A percentile compares a stretch with the other conserved stretches of the same genome.
phyloP scores from a whole-genome alignment of 2,113 vertebrate genomes.

The Bos indicus region DNA sequence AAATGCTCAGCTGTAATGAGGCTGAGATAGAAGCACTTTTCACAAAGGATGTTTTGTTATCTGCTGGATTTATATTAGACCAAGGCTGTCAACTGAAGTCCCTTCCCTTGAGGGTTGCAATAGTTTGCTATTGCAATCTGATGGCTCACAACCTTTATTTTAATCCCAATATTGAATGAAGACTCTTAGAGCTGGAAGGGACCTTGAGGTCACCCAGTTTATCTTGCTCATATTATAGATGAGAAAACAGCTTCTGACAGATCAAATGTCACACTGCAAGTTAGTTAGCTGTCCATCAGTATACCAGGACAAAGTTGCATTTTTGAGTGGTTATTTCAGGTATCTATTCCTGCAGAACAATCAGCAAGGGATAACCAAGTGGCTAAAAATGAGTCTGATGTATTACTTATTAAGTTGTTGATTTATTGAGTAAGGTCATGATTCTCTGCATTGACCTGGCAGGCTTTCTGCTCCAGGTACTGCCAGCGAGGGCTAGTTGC shows the following conservation, averaged over 20 bases:
- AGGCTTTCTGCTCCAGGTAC: accelerated
- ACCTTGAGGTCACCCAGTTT: not conserved
- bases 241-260: not conserved
- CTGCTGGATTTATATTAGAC: not conserved
- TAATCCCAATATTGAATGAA: not conserved
- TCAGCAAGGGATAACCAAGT: not conserved
- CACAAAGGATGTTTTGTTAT: not conserved
- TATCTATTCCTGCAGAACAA: not conserved
- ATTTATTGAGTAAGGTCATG: not conserved
- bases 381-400: not conserved
- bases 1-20: not conserved
- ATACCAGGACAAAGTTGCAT: not conserved
- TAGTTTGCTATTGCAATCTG: not conserved
- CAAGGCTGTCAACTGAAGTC: not conserved
- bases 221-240: not conserved
- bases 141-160: not conserved
- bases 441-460: not conserved
- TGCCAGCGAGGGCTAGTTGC: not conserved
- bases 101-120: not conserved
- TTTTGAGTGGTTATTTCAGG: not conserved
- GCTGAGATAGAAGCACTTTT: not conserved
- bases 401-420: not conserved
- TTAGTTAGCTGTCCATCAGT: not conserved
- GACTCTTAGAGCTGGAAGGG: not conserved
- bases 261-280: not conserved